Evolutionary conservation across 2,797 vertebrate genomes (phyloP).

Genomic region (Tokudaia tokunoshimensis): DNA sequence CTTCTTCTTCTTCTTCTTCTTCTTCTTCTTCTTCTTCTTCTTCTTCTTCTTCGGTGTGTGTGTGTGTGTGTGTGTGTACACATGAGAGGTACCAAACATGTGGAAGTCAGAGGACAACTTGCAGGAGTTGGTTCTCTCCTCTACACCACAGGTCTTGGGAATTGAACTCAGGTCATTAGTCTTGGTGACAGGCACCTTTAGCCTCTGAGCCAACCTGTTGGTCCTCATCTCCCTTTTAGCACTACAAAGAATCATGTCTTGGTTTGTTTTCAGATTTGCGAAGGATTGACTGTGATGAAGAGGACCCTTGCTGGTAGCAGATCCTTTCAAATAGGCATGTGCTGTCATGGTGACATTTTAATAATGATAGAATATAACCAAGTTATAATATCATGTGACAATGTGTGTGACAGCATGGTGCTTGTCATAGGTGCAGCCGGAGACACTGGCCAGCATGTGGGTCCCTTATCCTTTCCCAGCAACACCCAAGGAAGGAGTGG

Average conservation of each 20-base stretch:
- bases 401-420: neutral
- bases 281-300: neutral
- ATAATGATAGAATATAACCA: neutral
- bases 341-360: neutral
- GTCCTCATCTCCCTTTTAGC: neutral
- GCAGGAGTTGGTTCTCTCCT: neutral
- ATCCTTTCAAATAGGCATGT: neutral
- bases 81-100: neutral
- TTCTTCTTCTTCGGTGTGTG: no score
- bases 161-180: neutral
- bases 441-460: neutral
- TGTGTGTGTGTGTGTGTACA: neutral
- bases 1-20: no score
- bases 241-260: neutral
- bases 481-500: neutral
- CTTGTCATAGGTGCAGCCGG: neutral
- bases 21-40: no score
- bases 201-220: neutral
- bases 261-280: neutral
- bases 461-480: neutral
- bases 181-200: neutral
- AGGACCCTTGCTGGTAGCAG: neutral
- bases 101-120: neutral
- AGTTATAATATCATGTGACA: neutral
- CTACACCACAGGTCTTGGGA: no score